These are phyloP conservation scores for Varanus komodoensis DNA, from an alignment of 2,113 vertebrate genomes.

Conservation along the genomic window DNA sequence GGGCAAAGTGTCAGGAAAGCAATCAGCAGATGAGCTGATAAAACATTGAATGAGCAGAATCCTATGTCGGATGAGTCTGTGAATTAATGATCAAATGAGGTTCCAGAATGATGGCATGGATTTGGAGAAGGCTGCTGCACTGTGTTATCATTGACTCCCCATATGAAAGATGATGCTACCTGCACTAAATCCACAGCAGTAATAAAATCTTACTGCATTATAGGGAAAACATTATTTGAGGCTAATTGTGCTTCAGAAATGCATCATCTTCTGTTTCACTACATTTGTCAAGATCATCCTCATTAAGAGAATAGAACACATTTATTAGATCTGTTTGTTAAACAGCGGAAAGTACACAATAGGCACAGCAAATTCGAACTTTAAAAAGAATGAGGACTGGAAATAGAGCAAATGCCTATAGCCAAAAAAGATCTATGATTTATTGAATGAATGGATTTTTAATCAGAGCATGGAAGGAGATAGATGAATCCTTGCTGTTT, in stretches of 20 bases:
- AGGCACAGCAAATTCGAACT: background rate
- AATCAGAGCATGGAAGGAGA: background rate
- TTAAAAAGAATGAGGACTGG: background rate
- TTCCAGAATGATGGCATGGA: slow-evolving; percentile 41
- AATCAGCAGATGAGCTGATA: slow-evolving; percentile 62
- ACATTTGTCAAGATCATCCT: background rate
- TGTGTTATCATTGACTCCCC: background rate
- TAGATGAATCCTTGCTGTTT: background rate
- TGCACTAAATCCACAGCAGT: slow-evolving; percentile 7
- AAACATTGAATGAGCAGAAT: slow-evolving; percentile 40
- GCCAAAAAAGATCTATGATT: background rate
- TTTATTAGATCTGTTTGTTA: background rate
- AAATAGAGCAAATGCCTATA: background rate
- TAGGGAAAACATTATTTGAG: slow-evolving; percentile 11
- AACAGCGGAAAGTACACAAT: background rate
- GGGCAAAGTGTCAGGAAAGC: slow-evolving; percentile 57
- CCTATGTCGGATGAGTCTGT: slow-evolving; percentile 26
- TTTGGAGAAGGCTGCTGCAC: slow-evolving; percentile 27
- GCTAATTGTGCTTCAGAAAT: background rate
- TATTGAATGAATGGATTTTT: background rate
- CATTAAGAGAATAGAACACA: background rate
- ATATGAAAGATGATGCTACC: slow-evolving; percentile 2
- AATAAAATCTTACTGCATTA: slow-evolving; percentile 2
- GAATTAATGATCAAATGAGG: slow-evolving; percentile 49
- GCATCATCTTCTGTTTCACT: background rate